Percentiles rank a stretch among this genome's conserved stretches.
These are phyloP conservation scores for Teleogryllus oceanicus DNA, from an alignment of 2,888 invertebrate genomes.

Conservation along the genomic window DNA sequence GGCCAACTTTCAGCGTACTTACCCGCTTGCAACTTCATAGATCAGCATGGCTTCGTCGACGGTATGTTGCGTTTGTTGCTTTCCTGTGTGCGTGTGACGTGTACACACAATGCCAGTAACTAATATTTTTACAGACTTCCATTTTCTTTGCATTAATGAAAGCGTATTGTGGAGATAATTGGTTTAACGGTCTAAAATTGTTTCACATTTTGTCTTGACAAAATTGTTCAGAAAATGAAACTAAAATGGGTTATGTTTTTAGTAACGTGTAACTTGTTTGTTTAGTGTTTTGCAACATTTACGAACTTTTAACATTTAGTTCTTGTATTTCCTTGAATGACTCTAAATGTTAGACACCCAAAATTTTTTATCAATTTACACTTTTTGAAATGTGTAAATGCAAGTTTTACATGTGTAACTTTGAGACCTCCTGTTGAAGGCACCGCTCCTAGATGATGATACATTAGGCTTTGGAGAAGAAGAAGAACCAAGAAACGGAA, in stretches of 20 bases:
- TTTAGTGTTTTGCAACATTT: not conserved
- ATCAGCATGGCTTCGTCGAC: not conserved
- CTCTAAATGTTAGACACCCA: not conserved
- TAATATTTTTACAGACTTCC: not conserved
- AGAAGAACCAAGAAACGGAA: slow-evolving; percentile 44
- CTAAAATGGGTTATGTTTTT: too few relatives aligned
- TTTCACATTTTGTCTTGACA: too few relatives aligned
- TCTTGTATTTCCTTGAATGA: not conserved
- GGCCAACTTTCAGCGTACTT: too few relatives aligned
- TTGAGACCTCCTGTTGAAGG: slow-evolving; percentile 53
- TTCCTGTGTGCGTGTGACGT: not conserved
- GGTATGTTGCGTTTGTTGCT: not conserved
- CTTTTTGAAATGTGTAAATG: too few relatives aligned
- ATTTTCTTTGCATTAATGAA: not conserved
- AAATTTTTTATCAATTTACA: too few relatives aligned
- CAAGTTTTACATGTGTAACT: too few relatives aligned
- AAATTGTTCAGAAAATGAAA: too few relatives aligned
- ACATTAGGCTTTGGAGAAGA: slow-evolving; percentile 84
- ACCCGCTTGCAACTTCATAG: too few relatives aligned
- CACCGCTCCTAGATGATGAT: slow-evolving; percentile 77
- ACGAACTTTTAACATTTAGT: not conserved
- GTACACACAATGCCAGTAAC: not conserved
- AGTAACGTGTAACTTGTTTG: too few relatives aligned
- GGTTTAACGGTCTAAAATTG: too few relatives aligned
- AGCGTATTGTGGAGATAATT: too few relatives aligned